Conservation (phyloP, 92 coral and sea anemone species). For the Plumapathes pennacea region DNA sequence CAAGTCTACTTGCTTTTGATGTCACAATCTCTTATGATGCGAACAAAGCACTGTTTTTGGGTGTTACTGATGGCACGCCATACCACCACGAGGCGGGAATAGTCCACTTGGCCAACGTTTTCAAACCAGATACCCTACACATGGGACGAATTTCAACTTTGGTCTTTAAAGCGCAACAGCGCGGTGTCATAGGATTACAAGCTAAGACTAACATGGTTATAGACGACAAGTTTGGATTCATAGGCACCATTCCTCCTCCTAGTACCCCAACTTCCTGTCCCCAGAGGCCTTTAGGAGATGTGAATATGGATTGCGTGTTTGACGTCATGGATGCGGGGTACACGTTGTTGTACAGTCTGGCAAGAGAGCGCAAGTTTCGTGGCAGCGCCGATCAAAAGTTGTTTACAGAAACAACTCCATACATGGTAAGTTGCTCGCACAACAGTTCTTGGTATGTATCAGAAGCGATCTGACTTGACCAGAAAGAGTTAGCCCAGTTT, state of each 20-base stretch:
- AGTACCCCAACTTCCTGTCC: slow-evolving; percentile 3
- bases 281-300: slow-evolving; percentile 46
- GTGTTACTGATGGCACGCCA: slow-evolving; percentile 18
- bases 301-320: slow-evolving; percentile 45
- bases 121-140: slow-evolving; percentile 3
- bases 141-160: slow-evolving; percentile 35
- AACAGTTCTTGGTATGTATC: too few relatives aligned
- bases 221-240: slow-evolving; percentile 21
- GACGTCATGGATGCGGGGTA: slow-evolving; percentile 61
- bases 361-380: slow-evolving; percentile 18
- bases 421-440: slow-evolving; percentile 50
- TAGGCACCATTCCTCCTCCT: slow-evolving; percentile 7
- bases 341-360: slow-evolving; percentile 42
- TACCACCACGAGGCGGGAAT: slow-evolving; percentile 25
- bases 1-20: slow-evolving; percentile 54
- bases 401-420: slow-evolving; percentile 3
- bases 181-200: slow-evolving; percentile 12
- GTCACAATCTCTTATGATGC: slow-evolving; percentile 32
- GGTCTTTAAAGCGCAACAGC: slow-evolving; percentile 18
- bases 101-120: slow-evolving; percentile 46
- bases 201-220: slow-evolving; percentile 39
- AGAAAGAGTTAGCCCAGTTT: too few relatives aligned
- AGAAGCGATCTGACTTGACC: too few relatives aligned
- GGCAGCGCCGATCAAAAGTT: slow-evolving; percentile 15
- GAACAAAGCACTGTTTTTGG: slow-evolving; percentile 18